A percentile compares a stretch with the other conserved stretches of the same genome.
These are phyloP conservation scores for Eupithecia inturbata DNA, from an alignment of 2,888 invertebrate genomes.

Conservation along the genomic window DNA sequence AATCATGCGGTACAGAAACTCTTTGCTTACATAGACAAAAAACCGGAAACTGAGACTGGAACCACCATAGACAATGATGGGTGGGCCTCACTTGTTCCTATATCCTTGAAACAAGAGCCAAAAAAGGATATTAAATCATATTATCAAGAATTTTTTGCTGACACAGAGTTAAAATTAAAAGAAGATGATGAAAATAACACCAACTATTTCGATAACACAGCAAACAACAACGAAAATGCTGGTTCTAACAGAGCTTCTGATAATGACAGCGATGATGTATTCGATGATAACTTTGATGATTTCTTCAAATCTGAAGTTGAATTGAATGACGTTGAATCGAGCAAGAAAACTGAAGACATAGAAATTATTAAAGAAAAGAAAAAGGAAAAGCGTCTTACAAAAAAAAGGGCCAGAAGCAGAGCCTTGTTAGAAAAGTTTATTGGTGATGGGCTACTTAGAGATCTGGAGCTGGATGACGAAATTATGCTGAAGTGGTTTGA, in stretches of 20 bases:
- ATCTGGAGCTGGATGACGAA: neutral
- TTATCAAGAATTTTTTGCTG: neutral
- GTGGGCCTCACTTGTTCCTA: neutral
- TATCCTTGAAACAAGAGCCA: neutral
- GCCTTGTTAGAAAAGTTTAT: neutral
- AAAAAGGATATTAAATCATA: neutral
- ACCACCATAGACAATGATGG: neutral
- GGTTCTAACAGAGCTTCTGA: neutral
- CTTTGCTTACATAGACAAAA: neutral
- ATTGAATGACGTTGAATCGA: neutral
- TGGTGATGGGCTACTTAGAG: neutral
- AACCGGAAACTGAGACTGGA: neutral
- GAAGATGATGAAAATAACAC: neutral
- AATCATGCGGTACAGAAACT: neutral
- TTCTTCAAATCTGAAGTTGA: neutral
- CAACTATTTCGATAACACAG: neutral
- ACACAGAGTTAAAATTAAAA: neutral
- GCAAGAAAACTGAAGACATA: neutral
- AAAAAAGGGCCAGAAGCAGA: neutral
- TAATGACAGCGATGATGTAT: neutral
- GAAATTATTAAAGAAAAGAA: neutral
- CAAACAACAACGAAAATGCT: neutral
- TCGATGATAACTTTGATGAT: neutral
- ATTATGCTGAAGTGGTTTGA: neutral
- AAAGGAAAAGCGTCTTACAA: neutral